Evolutionary conservation across 2,113 vertebrate genomes (phyloP).

Genomic region (Noctilio leporinus): DNA sequence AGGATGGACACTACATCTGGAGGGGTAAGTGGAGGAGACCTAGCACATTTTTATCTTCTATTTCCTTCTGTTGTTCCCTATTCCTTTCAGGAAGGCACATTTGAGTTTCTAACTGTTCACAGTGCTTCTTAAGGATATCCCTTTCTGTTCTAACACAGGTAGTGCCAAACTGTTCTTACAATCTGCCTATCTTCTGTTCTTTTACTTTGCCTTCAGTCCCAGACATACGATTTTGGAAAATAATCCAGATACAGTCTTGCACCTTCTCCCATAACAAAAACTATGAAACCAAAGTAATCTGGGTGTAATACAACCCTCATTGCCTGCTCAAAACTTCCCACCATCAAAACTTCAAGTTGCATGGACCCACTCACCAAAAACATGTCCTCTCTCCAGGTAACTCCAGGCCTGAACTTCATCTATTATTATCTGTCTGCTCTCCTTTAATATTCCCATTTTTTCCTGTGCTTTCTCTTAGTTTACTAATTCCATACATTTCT

Average conservation of each 20-base stretch:
- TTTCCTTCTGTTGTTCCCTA: not conserved
- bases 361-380: not conserved
- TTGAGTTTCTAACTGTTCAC: not conserved
- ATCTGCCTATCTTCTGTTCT: not conserved
- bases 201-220: not conserved
- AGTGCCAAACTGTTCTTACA: not conserved
- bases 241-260: not conserved
- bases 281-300: slow-evolving; percentile 12
- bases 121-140: not conserved
- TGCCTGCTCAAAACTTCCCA: not conserved
- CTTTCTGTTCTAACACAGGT: not conserved
- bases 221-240: not conserved
- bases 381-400: not conserved
- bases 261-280: not conserved
- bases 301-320: not conserved
- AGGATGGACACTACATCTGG: not conserved
- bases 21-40: not conserved
- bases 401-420: not conserved
- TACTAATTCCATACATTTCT: not conserved
- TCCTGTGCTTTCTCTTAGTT: not conserved
- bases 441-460: not conserved
- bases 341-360: not conserved
- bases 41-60: not conserved
- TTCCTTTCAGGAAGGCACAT: not conserved
- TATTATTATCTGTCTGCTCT: not conserved